Conservation (phyloP, 2,797 vertebrate species). For the Mus minutoides region DNA sequence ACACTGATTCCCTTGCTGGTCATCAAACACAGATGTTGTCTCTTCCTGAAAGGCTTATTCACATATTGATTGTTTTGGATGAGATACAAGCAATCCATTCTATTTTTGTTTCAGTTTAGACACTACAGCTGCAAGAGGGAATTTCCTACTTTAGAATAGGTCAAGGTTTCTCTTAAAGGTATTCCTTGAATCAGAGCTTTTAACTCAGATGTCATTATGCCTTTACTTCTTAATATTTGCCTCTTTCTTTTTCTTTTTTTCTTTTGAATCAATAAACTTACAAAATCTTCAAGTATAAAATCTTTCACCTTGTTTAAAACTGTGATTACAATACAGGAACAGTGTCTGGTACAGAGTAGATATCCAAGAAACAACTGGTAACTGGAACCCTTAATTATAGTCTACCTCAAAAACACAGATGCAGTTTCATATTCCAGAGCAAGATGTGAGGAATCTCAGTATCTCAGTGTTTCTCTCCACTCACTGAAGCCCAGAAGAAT, state of each 20-base stretch:
- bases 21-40: slow-evolving; percentile 9
- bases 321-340: not conserved
- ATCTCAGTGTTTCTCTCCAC: not conserved
- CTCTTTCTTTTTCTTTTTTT: not conserved
- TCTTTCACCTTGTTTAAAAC: not conserved
- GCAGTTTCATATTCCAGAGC: not conserved
- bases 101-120: slow-evolving; percentile 52
- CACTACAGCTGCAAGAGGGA: not conserved
- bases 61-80: not conserved
- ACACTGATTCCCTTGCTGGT: not conserved
- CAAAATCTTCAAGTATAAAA: not conserved
- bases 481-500: slow-evolving; percentile 8
- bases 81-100: not conserved
- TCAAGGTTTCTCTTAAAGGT: not conserved
- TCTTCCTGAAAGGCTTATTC: not conserved
- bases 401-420: not conserved
- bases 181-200: slow-evolving; percentile 10
- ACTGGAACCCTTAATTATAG: not conserved
- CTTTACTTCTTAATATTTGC: slow-evolving; percentile 12
- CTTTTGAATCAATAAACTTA: not conserved
- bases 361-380: slow-evolving; percentile 24
- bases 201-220: not conserved
- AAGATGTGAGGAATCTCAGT: not conserved
- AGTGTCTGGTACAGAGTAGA: not conserved
- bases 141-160: not conserved